Percentiles rank a stretch among this genome's conserved stretches.
Evolutionary conservation across 2,888 invertebrate species (phyloP).

Genomic region (Drosophila fulvimacula): DNA sequence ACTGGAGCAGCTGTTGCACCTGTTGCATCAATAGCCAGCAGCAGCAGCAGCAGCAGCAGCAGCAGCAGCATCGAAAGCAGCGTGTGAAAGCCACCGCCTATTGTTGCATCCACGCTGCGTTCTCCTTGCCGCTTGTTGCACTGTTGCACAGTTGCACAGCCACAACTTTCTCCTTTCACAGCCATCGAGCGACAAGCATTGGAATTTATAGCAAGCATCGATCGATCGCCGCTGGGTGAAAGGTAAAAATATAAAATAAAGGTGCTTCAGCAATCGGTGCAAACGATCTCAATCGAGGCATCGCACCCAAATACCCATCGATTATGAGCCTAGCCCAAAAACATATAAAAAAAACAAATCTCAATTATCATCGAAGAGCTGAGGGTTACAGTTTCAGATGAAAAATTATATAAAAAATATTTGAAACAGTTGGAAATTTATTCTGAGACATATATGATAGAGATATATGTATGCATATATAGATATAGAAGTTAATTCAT

Average conservation of each 20-base stretch:
- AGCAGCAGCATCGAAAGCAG: constrained; percentile 14
- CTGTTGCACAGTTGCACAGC: constrained; percentile 12
- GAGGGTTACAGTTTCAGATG: not conserved
- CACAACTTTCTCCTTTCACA: constrained; percentile 68
- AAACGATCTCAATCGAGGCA: constrained; percentile 15
- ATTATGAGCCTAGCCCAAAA: not conserved
- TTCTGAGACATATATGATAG: too few species aligned
- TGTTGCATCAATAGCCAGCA: constrained; percentile 40
- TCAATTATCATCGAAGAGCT: not conserved
- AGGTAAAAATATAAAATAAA: constrained; percentile 45
- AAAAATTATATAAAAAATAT: not conserved
- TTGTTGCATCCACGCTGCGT: constrained; percentile 42
- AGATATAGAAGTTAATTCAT: too few species aligned
- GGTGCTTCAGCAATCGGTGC: constrained; percentile 19
- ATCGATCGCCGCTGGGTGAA: constrained; percentile 41
- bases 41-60: constrained; percentile 14
- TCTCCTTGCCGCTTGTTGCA: constrained; percentile 48
- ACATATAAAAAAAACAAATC: not conserved
- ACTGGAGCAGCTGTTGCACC: constrained; percentile 36
- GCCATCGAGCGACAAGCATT: constrained; percentile 33
- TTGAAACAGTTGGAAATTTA: too few species aligned
- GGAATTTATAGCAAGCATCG: constrained; percentile 52
- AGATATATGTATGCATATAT: too few species aligned
- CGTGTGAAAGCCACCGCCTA: constrained; percentile 56
- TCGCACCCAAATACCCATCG: constrained; percentile 3